A percentile compares a stretch with the other conserved stretches of the same genome.
Conservation (phyloP, 92 coral and sea anemone genomes). For the Plumapathes pennacea region DNA sequence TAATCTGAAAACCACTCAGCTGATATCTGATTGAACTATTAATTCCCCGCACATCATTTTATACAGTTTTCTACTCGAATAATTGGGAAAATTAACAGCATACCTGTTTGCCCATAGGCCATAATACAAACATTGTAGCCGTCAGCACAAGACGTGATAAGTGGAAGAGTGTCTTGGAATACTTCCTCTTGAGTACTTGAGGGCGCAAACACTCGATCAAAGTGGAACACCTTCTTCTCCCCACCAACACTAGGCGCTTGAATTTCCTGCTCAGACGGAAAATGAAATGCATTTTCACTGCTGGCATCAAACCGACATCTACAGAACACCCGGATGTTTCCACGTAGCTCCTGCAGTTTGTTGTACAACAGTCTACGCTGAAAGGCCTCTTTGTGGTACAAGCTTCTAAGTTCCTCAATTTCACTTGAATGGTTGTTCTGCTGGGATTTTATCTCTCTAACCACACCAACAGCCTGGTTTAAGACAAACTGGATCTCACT, state of each 20-base stretch:
- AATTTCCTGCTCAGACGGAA: conserved; percentile 71
- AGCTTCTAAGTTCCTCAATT: conserved; percentile 52
- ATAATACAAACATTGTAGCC: conserved; percentile 88
- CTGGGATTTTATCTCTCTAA: conserved; percentile 10
- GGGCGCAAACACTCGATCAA: conserved; percentile 70
- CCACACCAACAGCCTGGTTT: conserved; percentile 17
- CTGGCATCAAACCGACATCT: conserved; percentile 67
- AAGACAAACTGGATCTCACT: conserved; percentile 14
- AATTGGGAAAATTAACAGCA: background rate
- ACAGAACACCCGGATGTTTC: conserved; percentile 84
- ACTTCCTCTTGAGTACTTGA: conserved; percentile 75
- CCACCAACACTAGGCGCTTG: conserved; percentile 39
- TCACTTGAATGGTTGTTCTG: conserved; percentile 23
- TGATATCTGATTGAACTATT: too few relatives aligned
- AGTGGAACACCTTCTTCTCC: conserved; percentile 61
- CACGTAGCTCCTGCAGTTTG: conserved; percentile 74
- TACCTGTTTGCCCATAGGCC: conserved; percentile 92
- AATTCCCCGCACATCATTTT: too few relatives aligned
- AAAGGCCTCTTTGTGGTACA: conserved; percentile 75
- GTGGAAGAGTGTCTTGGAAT: conserved; percentile 72
- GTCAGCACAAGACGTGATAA: conserved; percentile 81
- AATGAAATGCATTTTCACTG: conserved; percentile 44
- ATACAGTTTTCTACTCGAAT: too few relatives aligned
- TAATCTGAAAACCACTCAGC: too few relatives aligned
- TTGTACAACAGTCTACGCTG: conserved; percentile 78